phyloP scores from a whole-genome alignment of 2,888 invertebrate genomes.

The Troides oblongomaculatus region DNA sequence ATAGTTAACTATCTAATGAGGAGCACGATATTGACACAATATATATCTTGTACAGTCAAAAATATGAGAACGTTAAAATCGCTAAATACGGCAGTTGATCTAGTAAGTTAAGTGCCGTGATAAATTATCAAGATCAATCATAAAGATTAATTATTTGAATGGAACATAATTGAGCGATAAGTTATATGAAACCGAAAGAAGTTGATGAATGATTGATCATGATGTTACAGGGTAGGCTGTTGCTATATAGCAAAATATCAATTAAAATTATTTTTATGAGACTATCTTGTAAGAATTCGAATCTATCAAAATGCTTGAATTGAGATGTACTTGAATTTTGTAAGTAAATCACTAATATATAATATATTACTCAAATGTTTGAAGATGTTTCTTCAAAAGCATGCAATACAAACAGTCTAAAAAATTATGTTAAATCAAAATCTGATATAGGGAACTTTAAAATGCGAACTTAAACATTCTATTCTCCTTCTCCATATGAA shows the following conservation, averaged over 20 bases:
- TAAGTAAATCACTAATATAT: no score
- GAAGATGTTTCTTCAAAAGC: neutral
- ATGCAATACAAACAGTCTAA: no score
- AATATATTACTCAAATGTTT: neutral
- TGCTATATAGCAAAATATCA: neutral
- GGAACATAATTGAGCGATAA: conserved; percentile 1
- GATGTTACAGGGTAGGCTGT: neutral
- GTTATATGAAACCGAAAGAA: neutral
- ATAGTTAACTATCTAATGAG: neutral
- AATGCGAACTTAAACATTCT: neutral
- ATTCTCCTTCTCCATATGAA: neutral
- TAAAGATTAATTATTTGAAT: conserved; percentile 1
- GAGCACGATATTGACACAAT: neutral
- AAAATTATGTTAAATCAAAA: no score
- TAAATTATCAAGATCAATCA: conserved; percentile 1
- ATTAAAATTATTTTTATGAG: neutral
- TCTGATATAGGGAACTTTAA: no score
- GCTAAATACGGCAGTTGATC: neutral
- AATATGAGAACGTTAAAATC: conserved; percentile 19
- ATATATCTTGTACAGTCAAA: neutral
- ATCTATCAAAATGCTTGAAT: no score
- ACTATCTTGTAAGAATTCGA: neutral
- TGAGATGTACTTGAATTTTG: no score
- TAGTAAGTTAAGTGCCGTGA: conserved; percentile 5
- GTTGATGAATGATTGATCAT: neutral